Evolutionary conservation across 1,140 invertebrate genomes (phyloP), one percentile per base, ranked within the genome.

Genomic region (Berghia stephanieae): DNA sequence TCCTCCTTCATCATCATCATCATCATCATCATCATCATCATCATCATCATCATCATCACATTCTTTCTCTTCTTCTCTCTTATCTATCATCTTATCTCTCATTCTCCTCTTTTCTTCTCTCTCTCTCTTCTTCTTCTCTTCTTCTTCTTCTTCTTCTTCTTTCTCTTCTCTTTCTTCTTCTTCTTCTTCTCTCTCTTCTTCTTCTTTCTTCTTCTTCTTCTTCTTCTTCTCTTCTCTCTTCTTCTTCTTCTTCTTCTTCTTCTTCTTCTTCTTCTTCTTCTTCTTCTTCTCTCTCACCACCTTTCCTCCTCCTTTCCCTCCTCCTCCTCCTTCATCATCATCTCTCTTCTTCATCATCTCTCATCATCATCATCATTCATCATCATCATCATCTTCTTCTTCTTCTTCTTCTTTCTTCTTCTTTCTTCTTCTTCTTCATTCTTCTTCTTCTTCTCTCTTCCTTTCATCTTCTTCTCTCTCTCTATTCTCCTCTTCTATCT

Each of bases 21-120:
- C 46, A 49, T 49, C 46, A 49, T 49, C 46, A 49, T 49, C 46
- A 49, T 49, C 46, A 49, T 49, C 46, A 49, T 49, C 46, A 49
- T 49, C 46, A 49, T 49, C 46, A 49, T 49, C 46, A 49, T 49
- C 46, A 49, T 49, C 46, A 49, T 49, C 46, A 49, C 55, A 8
- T 31, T 60, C 55, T 21, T 31, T 60, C 55, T 21, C 55, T 60
- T 21, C 34, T 31, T 6, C 55, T 4, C 21, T 60, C 21, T 60
- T 24, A 21, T 60, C 55, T 6, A 21, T 60, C 55, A 60, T 8
- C 34, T 31, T 60, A 21, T 60, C 55, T 6, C 8, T 60, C 55
- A 27, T n/a, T 4, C 34, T 4, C 34, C 55, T 4, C 55, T 21
- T 4, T 60, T 31, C 21, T 4, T 60, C 4, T 31, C 34, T 21